These are phyloP conservation scores for Pocillopora damicornis DNA, from an alignment of 64 coral and sea anemone species.

Conservation along the genomic window DNA sequence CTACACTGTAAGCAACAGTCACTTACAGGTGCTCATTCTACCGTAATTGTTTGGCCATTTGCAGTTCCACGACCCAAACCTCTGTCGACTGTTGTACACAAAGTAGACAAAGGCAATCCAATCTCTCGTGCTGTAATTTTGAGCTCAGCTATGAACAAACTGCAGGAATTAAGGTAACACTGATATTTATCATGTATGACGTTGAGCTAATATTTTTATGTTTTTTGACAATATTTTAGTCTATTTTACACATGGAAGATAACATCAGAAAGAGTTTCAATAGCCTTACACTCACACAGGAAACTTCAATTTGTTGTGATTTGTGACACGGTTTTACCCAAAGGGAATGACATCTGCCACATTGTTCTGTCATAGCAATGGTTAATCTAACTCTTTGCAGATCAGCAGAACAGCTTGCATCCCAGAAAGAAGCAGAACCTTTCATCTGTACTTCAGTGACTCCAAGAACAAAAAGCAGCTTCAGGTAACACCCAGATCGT, in stretches of 20 bases:
- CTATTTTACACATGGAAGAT: too few species aligned
- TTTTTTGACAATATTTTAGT: too few species aligned
- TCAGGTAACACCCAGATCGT: slow-evolving; percentile 32
- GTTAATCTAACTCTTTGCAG: not conserved
- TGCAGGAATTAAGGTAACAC: slow-evolving; percentile 74
- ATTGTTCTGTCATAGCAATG: too few species aligned
- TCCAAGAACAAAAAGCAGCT: slow-evolving; percentile 38
- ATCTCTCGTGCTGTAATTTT: slow-evolving; percentile 78
- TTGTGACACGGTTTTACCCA: too few species aligned
- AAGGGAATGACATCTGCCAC: too few species aligned
- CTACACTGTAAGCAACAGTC: too few species aligned
- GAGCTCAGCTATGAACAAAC: slow-evolving; percentile 89
- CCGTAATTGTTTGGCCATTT: not conserved
- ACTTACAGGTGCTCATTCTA: too few species aligned
- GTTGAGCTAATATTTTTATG: not conserved
- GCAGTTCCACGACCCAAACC: slow-evolving; percentile 90
- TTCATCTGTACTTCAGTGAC: slow-evolving; percentile 69
- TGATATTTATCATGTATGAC: not conserved
- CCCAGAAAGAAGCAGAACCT: slow-evolving; percentile 12
- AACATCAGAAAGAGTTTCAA: too few species aligned
- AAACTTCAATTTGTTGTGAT: too few species aligned
- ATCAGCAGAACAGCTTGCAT: not conserved
- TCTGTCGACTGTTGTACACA: slow-evolving; percentile 86
- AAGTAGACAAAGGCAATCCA: slow-evolving; percentile 53
- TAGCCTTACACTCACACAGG: too few species aligned